Evolutionary conservation across 2,797 vertebrate genomes (phyloP), one percentile per base, ranked within the genome.

Genomic region (Crotalus adamanteus): DNA sequence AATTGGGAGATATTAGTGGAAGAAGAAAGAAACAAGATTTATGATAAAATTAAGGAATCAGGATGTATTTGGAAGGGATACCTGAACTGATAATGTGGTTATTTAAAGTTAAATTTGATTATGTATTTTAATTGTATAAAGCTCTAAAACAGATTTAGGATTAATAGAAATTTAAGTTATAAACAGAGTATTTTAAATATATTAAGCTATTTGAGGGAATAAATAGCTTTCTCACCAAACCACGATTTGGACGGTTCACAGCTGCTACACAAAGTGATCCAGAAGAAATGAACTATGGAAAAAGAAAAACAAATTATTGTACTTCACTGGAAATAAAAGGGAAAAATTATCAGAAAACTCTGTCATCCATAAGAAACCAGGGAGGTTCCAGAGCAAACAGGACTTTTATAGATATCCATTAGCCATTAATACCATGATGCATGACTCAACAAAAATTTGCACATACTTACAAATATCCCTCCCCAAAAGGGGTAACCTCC

Each of bases 281-380:
- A 63, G 92, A 92, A 92, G 57, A 3, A 92, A 92, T 63, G 53
- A 92, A 92, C 92, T 92, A 73, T 7, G 4, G 42, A 51, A 89
- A 91, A 83, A 25, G 22, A 47, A 63, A 7, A 88, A 83, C 9
- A 26, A 53, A 31, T 31, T 5, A 69, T 31, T 16, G n/a, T 16
- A 53, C 3, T 37, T 3, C 42, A 83, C 13, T 37, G 22, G 8
- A 8, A 37, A 87, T 6, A 42, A 31, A 69, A 69, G 5, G 5
- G 1, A 14, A 0, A 69, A 69, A 69, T 31, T 69, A 6, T 56
- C 25, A 12, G 0, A 53, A 78, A 61, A 78, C 0, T n/a, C 8
- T 61, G 65, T 18, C 0, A 47, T 42, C 11, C 37, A 51, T 14
- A 14, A 16, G 31, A 65, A 11, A 14, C 14, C 1, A 31, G n/a